Conservation (phyloP, 1,140 invertebrate species). For the Solen grandis region DNA sequence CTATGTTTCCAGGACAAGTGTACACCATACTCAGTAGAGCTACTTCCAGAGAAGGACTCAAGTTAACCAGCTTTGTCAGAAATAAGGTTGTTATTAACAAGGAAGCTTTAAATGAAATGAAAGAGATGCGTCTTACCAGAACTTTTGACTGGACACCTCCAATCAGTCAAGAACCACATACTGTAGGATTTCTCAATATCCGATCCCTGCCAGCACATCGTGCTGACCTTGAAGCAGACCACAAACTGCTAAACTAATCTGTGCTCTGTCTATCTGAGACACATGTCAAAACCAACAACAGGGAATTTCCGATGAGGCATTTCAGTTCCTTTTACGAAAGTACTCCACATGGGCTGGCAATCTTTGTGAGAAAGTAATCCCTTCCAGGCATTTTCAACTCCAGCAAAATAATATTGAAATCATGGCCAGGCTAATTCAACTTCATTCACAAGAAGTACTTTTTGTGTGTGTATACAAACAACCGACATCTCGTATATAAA, state of each 20-base stretch:
- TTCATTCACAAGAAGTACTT: slow-evolving; percentile 8
- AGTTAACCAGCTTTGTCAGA: slow-evolving; percentile 2
- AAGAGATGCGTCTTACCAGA: slow-evolving; percentile 3
- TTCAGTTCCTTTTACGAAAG: no score
- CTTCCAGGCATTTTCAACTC: no score
- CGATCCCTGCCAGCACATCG: background rate
- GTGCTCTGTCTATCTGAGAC: slow-evolving; percentile 5
- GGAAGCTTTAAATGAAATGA: slow-evolving; percentile 28
- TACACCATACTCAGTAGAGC: slow-evolving; percentile 22
- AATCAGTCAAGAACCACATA: background rate
- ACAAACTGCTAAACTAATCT: background rate
- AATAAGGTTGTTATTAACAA: background rate
- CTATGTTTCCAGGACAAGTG: slow-evolving; percentile 2
- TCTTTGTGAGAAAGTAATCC: no score
- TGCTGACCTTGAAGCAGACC: background rate
- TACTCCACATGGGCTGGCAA: no score
- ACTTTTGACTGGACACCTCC: background rate
- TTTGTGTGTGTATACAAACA: slow-evolving; percentile 12
- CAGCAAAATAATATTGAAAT: no score
- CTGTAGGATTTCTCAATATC: slow-evolving; percentile 12
- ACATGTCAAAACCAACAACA: slow-evolving; percentile 5
- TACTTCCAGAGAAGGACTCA: background rate
- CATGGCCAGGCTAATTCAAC: background rate
- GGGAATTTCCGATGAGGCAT: no score
- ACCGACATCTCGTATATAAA: background rate